Evolutionary conservation across 2,888 invertebrate species (phyloP).

Genomic region (Leucoma salicis): DNA sequence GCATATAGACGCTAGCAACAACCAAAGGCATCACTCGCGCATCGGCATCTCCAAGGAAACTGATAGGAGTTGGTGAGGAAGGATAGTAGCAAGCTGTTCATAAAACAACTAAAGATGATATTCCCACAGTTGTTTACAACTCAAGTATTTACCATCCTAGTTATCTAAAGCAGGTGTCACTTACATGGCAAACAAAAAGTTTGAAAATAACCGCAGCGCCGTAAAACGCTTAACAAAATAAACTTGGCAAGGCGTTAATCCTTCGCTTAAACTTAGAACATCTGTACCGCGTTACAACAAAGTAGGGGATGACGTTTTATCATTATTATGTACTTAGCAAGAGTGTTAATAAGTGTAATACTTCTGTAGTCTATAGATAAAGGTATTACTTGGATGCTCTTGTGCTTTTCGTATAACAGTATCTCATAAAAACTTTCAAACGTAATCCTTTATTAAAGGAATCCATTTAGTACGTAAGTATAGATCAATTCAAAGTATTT

Average conservation of each 20-base stretch:
- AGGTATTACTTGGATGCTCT: too few species aligned
- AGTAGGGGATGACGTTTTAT: slow-evolving; percentile 53
- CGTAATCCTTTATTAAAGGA: too few species aligned
- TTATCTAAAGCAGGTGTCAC: slow-evolving; percentile 75
- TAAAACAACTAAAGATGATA: not conserved
- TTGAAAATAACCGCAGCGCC: slow-evolving; percentile 62
- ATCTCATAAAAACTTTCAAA: too few species aligned
- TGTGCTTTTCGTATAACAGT: too few species aligned
- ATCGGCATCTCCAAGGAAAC: too few species aligned
- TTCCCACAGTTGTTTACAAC: slow-evolving; percentile 28
- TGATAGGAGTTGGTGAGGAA: too few species aligned
- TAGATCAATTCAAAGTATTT: too few species aligned
- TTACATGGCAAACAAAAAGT: slow-evolving; percentile 50
- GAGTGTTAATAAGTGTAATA: not conserved
- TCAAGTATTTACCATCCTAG: slow-evolving; percentile 25
- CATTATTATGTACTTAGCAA: slow-evolving; percentile 29
- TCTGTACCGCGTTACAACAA: slow-evolving; percentile 47
- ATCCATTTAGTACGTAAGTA: too few species aligned
- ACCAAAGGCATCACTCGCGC: too few species aligned
- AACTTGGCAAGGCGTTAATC: slow-evolving; percentile 66
- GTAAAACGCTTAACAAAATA: slow-evolving; percentile 78
- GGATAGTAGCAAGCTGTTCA: too few species aligned
- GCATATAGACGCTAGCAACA: too few species aligned
- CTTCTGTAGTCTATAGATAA: not conserved
- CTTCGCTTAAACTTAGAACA: slow-evolving; percentile 56